These are phyloP conservation scores for Propithecus coquereli DNA, from an alignment of 2,113 vertebrate species.

Conservation along the genomic window DNA sequence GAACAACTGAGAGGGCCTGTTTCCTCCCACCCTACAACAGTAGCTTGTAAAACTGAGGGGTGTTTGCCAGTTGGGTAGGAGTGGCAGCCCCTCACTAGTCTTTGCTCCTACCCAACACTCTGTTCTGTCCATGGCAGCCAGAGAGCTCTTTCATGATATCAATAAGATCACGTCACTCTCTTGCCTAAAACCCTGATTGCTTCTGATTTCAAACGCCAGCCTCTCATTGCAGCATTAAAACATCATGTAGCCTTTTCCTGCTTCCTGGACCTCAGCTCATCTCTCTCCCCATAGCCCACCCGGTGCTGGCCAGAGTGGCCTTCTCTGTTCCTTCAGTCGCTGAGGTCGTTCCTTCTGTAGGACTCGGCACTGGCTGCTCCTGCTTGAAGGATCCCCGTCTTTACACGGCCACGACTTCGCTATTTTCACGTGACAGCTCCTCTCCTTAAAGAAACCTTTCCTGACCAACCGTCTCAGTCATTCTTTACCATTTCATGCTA, in stretches of 20 bases:
- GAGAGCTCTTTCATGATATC: not conserved
- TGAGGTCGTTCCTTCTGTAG: not conserved
- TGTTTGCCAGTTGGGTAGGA: fast-evolving
- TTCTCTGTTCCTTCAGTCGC: not conserved
- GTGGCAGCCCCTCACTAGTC: not conserved
- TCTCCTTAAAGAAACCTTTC: not conserved
- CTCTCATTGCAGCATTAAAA: not conserved
- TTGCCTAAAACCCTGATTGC: not conserved
- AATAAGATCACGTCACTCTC: too few relatives aligned
- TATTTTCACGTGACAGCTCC: fast-evolving
- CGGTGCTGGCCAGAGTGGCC: too few relatives aligned
- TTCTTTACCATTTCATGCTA: not conserved
- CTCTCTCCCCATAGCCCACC: not conserved
- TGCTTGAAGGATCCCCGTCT: not conserved
- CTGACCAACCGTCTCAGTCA: not conserved
- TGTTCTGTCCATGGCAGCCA: not conserved
- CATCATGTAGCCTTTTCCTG: fast-evolving
- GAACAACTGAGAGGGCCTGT: too few relatives aligned
- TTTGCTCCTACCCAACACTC: not conserved
- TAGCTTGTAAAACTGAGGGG: not conserved
- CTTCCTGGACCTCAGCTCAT: not conserved
- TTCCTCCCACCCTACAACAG: not conserved
- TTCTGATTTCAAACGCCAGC: not conserved
- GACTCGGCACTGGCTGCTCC: not conserved
- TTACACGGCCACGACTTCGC: not conserved